phyloP scores from a whole-genome alignment of 2,888 invertebrate species.

The Cephonodes hylas region DNA sequence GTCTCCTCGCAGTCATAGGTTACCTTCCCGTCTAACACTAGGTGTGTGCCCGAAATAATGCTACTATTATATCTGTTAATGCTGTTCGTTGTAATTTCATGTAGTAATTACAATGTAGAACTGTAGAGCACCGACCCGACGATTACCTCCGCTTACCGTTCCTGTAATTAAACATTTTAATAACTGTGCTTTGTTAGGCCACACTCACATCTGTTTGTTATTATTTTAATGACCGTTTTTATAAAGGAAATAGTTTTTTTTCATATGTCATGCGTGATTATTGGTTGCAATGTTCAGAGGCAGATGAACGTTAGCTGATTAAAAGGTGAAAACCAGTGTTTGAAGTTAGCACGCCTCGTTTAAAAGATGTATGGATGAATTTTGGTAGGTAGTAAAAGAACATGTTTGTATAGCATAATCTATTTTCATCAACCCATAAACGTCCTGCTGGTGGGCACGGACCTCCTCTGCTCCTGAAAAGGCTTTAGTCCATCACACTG shows the following conservation, averaged over 20 bases:
- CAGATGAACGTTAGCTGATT: too few relatives aligned
- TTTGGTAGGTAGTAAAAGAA: too few relatives aligned
- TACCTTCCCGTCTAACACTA: not conserved
- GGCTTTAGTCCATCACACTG: too few relatives aligned
- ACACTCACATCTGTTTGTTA: conserved; percentile 33
- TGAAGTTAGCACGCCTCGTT: too few relatives aligned
- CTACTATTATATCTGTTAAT: not conserved
- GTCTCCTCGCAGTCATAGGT: not conserved
- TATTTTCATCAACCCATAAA: too few relatives aligned
- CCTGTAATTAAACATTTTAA: conserved; percentile 80
- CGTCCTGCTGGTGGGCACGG: too few relatives aligned
- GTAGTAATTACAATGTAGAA: conserved; percentile 67
- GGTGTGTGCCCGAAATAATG: not conserved
- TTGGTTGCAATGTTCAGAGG: not conserved
- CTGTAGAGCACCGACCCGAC: conserved; percentile 61
- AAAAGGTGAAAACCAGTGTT: too few relatives aligned
- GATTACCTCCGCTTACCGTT: conserved; percentile 74
- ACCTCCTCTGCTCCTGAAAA: too few relatives aligned
- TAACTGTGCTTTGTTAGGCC: conserved; percentile 55
- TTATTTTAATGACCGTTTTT: conserved; percentile 17
- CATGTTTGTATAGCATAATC: too few relatives aligned
- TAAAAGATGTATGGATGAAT: too few relatives aligned
- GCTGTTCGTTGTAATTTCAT: conserved; percentile 40
- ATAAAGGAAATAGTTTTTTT: conserved; percentile 5
- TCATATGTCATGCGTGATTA: not conserved